Evolutionary conservation across 2,113 vertebrate genomes (phyloP), one percentile per base, ranked within the genome.

Genomic region (Callipepla californica): DNA sequence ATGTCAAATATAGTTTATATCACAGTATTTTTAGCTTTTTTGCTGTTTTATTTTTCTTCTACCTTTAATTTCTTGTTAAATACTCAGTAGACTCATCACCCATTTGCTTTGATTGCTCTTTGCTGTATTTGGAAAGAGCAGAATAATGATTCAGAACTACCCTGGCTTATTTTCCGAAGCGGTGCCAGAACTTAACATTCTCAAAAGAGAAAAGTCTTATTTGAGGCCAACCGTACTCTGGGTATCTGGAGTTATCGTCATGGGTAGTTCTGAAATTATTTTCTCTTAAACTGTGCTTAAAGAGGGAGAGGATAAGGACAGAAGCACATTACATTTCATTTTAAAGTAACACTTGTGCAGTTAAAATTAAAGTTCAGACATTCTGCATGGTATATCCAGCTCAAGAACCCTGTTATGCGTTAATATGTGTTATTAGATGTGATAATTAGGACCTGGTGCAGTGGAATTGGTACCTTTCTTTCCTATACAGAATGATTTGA

Each of bases 71-170:
- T 66, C 10, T n/a, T 91, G 12, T 51, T 63, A 21, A 74, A 26
- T 40, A 40, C 40, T 32, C 13, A 47, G 4, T 87, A 40, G 30
- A 40, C 9, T 61, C 63, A 0, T 2, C 28, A 47, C 0, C 0
- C 44, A 82, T 77, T 85, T 58, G 6, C 73, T 87, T 53, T 75
- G 21, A 3, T 73, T 53, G 17, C 10, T 59, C 40, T 84, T 75
- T 36, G 28, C 34, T 70, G 11, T 38, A 9, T 19, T 19, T 63
- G 6, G 36, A 32, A 67, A 80, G 47, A 70, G 22, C 51, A 83
- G 47, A 51, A 6, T 15, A 38, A 25, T 38, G 13, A 10, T 90
- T 80, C 70, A 45, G 30, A 93, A 44, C 28, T 65, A 78, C 18
- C 2, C 7, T 57, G 61, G 22, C 26, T 76, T 6, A 22, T 42